Evolutionary conservation across 1,140 invertebrate species (phyloP).

Genomic region (Gryon sp.): DNA sequence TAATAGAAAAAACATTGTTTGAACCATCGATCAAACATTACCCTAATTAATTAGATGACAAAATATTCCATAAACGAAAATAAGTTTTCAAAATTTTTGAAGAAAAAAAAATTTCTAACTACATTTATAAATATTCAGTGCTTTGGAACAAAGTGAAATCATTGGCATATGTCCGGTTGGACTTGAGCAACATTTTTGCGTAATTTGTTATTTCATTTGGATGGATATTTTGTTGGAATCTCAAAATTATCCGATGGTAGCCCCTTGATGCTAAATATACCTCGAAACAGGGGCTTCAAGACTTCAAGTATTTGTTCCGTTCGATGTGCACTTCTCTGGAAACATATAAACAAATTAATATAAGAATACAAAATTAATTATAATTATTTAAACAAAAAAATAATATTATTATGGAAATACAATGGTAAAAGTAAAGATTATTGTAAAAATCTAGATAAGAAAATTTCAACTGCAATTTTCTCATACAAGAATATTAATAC

Average conservation of each 20-base stretch:
- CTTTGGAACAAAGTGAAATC: constrained; percentile 28
- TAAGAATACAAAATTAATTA: background rate
- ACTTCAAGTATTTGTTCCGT: constrained; percentile 83
- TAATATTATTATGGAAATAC: background rate
- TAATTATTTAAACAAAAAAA: background rate
- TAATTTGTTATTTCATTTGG: constrained; percentile 12
- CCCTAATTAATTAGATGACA: no score
- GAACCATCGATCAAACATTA: no score
- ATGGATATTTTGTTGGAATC: constrained; percentile 37
- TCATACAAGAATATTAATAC: no score
- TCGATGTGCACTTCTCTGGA: constrained; percentile 85
- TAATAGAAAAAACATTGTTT: no score
- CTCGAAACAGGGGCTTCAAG: constrained; percentile 84
- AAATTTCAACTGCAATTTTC: no score
- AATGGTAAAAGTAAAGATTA: no score
- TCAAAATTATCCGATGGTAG: constrained; percentile 75
- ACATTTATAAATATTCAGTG: background rate
- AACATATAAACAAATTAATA: constrained; percentile 54
- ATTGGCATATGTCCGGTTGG: constrained; percentile 27
- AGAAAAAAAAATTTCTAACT: background rate
- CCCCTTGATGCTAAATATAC: constrained; percentile 84
- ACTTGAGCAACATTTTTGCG: constrained; percentile 24
- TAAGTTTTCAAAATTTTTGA: no score
- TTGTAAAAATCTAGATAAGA: no score
- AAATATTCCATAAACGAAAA: no score